Conservation (phyloP, 2,888 invertebrate genomes). For the Catocala sponsa region DNA sequence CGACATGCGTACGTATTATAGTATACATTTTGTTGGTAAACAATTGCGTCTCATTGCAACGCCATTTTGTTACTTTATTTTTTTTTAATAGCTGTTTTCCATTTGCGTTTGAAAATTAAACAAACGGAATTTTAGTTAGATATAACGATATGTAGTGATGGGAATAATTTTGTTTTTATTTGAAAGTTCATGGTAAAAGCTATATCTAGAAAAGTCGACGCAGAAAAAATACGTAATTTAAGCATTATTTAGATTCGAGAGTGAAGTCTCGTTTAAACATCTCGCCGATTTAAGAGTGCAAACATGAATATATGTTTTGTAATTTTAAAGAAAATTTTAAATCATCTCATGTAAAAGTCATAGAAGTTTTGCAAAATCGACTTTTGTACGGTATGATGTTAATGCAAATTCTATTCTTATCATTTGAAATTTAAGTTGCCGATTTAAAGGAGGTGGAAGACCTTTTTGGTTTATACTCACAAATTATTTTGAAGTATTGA, state of each 20-base stretch:
- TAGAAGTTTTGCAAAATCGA: slow-evolving; percentile 12
- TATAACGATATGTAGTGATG: neutral
- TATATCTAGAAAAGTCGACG: neutral
- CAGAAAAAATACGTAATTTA: neutral
- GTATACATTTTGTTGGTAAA: slow-evolving; percentile 85
- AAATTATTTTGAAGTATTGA: neutral
- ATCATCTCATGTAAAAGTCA: slow-evolving; percentile 23
- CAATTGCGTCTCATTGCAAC: slow-evolving; percentile 71
- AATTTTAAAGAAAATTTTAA: slow-evolving; percentile 17
- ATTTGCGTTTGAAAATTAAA: no score
- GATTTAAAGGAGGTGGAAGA: slow-evolving; percentile 15
- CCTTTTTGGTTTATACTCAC: slow-evolving; percentile 7
- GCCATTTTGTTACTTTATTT: slow-evolving; percentile 36
- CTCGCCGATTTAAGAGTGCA: neutral
- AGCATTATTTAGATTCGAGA: neutral
- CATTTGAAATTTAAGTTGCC: slow-evolving; percentile 12
- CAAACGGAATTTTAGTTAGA: no score
- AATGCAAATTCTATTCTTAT: slow-evolving; percentile 27
- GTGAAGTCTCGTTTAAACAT: no score
- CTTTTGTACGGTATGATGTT: slow-evolving; percentile 5
- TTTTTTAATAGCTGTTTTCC: slow-evolving; percentile 12
- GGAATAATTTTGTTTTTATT: neutral
- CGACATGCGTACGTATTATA: slow-evolving; percentile 65
- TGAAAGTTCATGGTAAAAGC: neutral
- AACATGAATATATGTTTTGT: slow-evolving; percentile 6